Percentiles rank a stretch among this genome's conserved stretches.
phyloP scores from a whole-genome alignment of 2,888 invertebrate species.

The Dinocampus coccinellae region DNA sequence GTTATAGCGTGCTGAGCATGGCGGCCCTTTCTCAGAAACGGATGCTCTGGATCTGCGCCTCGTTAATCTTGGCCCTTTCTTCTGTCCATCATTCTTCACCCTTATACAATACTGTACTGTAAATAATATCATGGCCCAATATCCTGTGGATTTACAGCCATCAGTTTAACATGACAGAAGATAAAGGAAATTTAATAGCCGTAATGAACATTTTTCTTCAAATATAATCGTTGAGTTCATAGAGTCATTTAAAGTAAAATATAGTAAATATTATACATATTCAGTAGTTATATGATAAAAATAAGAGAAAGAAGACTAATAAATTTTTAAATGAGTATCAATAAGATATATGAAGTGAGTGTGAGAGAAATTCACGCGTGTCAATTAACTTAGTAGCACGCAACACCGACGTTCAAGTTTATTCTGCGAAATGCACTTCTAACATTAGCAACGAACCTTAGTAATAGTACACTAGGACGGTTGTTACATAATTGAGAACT shows the following conservation, averaged over 20 bases:
- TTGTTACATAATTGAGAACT: slow-evolving; percentile 38
- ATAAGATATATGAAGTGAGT: slow-evolving; percentile 13
- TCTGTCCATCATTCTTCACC: not conserved
- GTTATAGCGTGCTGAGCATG: not conserved
- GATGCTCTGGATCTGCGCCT: not conserved
- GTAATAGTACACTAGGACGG: slow-evolving; percentile 16
- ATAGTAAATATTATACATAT: not conserved
- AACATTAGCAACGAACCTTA: slow-evolving; percentile 39
- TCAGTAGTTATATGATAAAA: not conserved
- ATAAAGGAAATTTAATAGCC: not conserved
- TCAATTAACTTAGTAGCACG: slow-evolving; percentile 11
- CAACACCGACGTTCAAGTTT: slow-evolving; percentile 24
- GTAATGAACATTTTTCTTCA: not conserved
- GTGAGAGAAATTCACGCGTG: slow-evolving; percentile 22
- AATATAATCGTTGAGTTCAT: not conserved
- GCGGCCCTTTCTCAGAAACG: not conserved
- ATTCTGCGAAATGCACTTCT: slow-evolving; percentile 45
- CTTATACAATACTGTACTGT: not conserved
- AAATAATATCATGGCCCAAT: slow-evolving; percentile 1
- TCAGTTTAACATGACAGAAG: not conserved
- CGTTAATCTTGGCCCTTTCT: slow-evolving; percentile 10
- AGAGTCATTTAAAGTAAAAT: too few species aligned
- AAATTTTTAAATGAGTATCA: not conserved
- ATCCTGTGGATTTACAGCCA: not conserved
- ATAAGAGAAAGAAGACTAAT: not conserved